Conservation (phyloP, 2,888 invertebrate species). For the Drosophila gaucha region DNA sequence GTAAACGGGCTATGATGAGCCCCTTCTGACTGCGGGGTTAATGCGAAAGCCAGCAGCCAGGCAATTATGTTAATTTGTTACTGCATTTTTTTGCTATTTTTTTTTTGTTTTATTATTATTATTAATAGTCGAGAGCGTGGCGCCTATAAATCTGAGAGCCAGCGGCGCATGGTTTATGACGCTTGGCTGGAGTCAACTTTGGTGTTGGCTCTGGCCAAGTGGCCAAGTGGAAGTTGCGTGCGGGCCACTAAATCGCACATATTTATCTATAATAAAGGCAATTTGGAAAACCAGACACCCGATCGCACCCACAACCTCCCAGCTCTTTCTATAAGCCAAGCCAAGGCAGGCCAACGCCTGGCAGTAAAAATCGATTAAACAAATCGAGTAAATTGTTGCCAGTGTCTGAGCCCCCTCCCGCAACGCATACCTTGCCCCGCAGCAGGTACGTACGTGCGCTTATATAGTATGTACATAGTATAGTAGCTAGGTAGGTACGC, state of each 20-base stretch:
- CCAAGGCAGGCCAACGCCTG: conserved; percentile 31
- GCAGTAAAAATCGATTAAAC: conserved; percentile 80
- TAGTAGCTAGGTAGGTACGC: conserved; percentile 10
- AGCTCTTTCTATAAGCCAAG: conserved; percentile 7
- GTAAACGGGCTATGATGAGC: conserved; percentile 37
- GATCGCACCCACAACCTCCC: conserved; percentile 3
- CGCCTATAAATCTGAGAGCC: conserved; percentile 69
- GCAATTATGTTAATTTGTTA: conserved; percentile 76
- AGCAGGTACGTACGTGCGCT: conserved; percentile 37
- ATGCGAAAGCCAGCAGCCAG: conserved; percentile 13
- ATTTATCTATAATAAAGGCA: conserved; percentile 78
- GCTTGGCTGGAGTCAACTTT: conserved; percentile 53
- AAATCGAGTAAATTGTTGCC: conserved; percentile 77
- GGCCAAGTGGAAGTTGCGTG: conserved; percentile 63
- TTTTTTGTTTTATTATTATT: conserved; percentile 45
- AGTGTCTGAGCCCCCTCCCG: conserved; percentile 27
- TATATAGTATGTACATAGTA: conserved; percentile 44
- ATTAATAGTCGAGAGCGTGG: conserved; percentile 55
- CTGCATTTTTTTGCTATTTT: conserved; percentile 30
- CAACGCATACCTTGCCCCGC: conserved; percentile 9
- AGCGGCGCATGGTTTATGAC: conserved; percentile 70
- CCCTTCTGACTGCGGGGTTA: conserved; percentile 7
- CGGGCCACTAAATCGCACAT: conserved; percentile 67
- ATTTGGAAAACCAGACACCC: conserved; percentile 49
- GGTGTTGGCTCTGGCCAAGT: conserved; percentile 8